phyloP scores from a whole-genome alignment of 2,888 invertebrate species.

The Euplexia lucipara region DNA sequence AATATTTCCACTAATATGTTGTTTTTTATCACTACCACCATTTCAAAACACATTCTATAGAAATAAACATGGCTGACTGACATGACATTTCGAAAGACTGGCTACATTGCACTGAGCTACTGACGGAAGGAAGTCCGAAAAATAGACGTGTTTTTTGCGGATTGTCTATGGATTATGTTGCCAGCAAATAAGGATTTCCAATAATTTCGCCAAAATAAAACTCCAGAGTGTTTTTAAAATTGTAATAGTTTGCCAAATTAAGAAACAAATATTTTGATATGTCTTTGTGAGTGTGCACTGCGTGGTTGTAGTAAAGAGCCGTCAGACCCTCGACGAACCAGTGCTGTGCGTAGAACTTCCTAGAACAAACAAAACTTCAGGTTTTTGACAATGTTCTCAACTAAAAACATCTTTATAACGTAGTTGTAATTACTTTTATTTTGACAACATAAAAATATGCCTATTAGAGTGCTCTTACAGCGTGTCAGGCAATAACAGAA shows the following conservation, averaged over 20 bases:
- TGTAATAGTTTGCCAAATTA: conserved; percentile 32
- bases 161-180: conserved; percentile 71
- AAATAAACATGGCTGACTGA: conserved; percentile 90
- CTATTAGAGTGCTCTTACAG: too few relatives aligned
- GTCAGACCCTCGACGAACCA: conserved; percentile 86
- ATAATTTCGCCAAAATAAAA: conserved; percentile 29
- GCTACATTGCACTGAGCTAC: conserved; percentile 57
- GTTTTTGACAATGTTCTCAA: neutral
- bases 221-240: neutral
- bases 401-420: too few relatives aligned
- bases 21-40: conserved; percentile 87
- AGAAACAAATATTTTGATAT: conserved; percentile 86
- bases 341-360: conserved; percentile 83
- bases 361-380: conserved; percentile 68
- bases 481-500: neutral
- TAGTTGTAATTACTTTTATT: too few relatives aligned
- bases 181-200: conserved; percentile 36
- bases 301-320: conserved; percentile 83
- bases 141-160: conserved; percentile 26
- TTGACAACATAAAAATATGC: too few relatives aligned
- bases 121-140: conserved; percentile 62
- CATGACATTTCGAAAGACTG: conserved; percentile 73
- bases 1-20: conserved; percentile 79
- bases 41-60: conserved; percentile 86
- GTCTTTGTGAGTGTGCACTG: conserved; percentile 75